These are phyloP conservation scores for Drepanosiphum platanoidis DNA, from an alignment of 2,888 invertebrate genomes.

Conservation along the genomic window DNA sequence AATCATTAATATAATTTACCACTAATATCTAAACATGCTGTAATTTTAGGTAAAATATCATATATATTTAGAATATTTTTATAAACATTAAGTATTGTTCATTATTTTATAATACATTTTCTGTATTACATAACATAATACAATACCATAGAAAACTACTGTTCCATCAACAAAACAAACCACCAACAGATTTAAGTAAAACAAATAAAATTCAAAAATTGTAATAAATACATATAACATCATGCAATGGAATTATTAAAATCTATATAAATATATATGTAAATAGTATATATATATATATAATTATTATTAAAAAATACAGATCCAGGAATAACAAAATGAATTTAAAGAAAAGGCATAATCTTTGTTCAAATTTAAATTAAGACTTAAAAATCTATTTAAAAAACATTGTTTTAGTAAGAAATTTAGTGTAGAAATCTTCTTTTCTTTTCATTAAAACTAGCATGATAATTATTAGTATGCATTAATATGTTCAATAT, in stretches of 20 bases:
- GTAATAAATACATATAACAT: conserved; percentile 26
- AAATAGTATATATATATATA: too few species aligned
- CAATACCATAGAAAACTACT: neutral
- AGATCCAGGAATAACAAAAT: conserved; percentile 37
- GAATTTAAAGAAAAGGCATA: neutral
- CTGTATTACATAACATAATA: conserved; percentile 4
- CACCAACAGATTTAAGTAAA: neutral
- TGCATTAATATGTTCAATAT: neutral
- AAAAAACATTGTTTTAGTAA: neutral
- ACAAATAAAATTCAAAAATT: conserved; percentile 26
- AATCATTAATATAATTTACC: conserved; percentile 3
- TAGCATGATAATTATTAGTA: neutral
- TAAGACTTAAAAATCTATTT: neutral
- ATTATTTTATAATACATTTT: too few species aligned
- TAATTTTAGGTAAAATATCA: neutral
- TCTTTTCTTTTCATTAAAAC: neutral
- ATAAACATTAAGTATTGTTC: too few species aligned
- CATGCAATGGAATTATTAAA: conserved; percentile 43
- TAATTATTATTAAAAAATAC: conserved; percentile 41
- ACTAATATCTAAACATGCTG: conserved; percentile 37
- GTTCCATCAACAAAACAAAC: conserved; percentile 20
- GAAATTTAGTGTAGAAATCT: neutral
- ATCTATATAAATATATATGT: too few species aligned
- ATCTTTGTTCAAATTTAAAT: neutral
- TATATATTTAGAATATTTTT: conserved; percentile 13